Evolutionary conservation across 2,113 vertebrate genomes (phyloP).

Genomic region (Pachypanchax playfairii): DNA sequence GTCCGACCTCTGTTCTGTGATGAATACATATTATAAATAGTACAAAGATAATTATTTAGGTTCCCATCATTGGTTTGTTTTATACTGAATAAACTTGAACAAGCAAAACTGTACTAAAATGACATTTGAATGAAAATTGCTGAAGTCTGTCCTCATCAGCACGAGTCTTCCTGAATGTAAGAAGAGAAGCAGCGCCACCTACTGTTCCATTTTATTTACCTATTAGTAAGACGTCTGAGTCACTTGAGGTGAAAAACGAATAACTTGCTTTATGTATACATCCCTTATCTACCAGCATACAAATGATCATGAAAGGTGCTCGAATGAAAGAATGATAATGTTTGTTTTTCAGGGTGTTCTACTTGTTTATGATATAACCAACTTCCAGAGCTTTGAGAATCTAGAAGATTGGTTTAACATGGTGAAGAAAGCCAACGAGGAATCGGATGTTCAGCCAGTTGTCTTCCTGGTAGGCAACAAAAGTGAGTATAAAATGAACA

Average conservation of each 20-base stretch:
- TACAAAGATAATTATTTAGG: slow-evolving; percentile 1
- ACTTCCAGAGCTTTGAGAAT: slow-evolving; percentile 98
- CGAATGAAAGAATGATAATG: neutral
- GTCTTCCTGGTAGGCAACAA: slow-evolving; percentile 96
- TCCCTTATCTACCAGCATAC: neutral
- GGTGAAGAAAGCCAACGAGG: slow-evolving; percentile 95
- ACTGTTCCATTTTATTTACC: slow-evolving; percentile 57
- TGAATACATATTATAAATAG: slow-evolving; percentile 2
- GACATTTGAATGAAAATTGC: neutral
- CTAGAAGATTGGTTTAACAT: slow-evolving; percentile 94
- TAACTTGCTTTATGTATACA: neutral
- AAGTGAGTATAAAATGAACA: slow-evolving; percentile 88
- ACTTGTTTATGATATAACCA: slow-evolving; percentile 98
- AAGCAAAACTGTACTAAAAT: neutral
- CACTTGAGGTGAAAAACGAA: neutral
- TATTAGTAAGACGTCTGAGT: slow-evolving; percentile 17
- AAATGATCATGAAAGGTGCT: neutral
- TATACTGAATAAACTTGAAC: neutral
- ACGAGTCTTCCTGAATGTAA: slow-evolving; percentile 30
- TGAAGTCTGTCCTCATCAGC: slow-evolving; percentile 8
- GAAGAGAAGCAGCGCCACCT: slow-evolving; percentile 75
- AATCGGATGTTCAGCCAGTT: slow-evolving; percentile 89
- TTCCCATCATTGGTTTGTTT: slow-evolving; percentile 8
- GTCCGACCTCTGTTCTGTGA: slow-evolving; percentile 12
- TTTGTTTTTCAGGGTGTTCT: slow-evolving; percentile 86